These are phyloP conservation scores for Dolichallabes microphthalmus DNA, from an alignment of 2,113 vertebrate species.

Conservation along the genomic window DNA sequence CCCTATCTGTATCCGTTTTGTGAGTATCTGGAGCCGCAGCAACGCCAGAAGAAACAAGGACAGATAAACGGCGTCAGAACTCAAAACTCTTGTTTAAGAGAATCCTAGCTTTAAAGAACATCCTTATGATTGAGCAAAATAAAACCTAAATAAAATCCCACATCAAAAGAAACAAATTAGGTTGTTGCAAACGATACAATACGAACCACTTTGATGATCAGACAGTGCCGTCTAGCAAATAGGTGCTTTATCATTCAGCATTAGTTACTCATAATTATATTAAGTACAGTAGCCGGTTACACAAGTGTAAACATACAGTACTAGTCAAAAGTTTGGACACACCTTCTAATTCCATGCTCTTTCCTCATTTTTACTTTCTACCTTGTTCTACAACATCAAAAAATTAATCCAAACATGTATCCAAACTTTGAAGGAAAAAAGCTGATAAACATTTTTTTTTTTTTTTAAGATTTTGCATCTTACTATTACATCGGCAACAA, in stretches of 20 bases:
- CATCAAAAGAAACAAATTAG: neutral
- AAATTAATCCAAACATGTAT: no score
- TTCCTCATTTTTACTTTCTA: no score
- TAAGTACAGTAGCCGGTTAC: neutral
- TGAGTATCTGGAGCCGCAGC: neutral
- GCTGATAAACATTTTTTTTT: no score
- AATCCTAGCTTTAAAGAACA: neutral
- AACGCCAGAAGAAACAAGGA: neutral
- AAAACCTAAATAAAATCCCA: no score
- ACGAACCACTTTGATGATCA: neutral
- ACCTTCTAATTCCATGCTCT: no score
- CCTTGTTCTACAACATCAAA: no score
- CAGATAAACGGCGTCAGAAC: neutral
- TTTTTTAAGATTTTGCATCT: no score
- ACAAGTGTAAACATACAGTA: neutral
- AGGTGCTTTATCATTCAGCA: neutral
- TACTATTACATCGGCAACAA: neutral
- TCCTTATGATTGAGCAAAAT: neutral
- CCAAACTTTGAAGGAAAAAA: no score
- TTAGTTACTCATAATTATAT: neutral
- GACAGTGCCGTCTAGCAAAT: neutral
- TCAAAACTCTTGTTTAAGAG: neutral
- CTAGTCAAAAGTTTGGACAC: no score
- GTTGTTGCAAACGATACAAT: neutral
- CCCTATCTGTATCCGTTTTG: neutral